These are phyloP conservation scores for Gobiocypris rarus DNA, from an alignment of 2,113 vertebrate species.

Conservation along the genomic window DNA sequence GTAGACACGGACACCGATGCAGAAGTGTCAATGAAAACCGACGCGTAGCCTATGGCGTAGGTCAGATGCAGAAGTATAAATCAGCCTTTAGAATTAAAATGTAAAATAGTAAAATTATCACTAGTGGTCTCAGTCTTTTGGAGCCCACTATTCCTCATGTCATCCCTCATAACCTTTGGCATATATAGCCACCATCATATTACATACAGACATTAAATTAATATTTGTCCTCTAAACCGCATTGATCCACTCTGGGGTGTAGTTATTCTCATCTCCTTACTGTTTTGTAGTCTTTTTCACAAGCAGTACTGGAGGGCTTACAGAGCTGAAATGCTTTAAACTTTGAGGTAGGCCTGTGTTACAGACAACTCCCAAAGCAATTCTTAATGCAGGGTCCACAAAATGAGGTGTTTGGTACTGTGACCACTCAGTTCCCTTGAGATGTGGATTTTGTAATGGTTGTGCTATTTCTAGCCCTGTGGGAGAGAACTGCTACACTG, in stretches of 20 bases:
- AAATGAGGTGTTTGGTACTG: constrained; percentile 37
- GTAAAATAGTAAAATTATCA: neutral
- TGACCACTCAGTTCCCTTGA: constrained; percentile 38
- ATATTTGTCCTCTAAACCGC: neutral
- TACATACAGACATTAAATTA: constrained; percentile 6
- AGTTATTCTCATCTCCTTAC: neutral
- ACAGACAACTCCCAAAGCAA: constrained; percentile 35
- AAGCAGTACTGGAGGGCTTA: neutral
- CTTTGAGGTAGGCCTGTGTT: constrained; percentile 29
- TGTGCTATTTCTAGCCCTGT: constrained; percentile 37
- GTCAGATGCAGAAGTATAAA: too few species aligned
- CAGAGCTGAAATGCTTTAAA: constrained; percentile 15
- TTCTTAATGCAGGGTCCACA: constrained; percentile 18
- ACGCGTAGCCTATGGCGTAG: too few species aligned
- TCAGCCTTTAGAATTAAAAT: neutral
- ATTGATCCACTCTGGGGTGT: neutral
- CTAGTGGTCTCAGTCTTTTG: neutral
- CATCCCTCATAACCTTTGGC: neutral
- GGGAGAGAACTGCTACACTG: constrained; percentile 32
- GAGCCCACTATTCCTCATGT: neutral
- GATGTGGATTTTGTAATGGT: constrained; percentile 34
- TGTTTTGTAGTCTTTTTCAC: constrained; percentile 16
- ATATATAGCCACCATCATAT: neutral
- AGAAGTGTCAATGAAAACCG: too few species aligned
- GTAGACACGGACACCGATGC: too few species aligned